Base-by-base conservation (phyloP, 2,113 vertebrate genomes). In the Nycticryphes semicollaris region DNA sequence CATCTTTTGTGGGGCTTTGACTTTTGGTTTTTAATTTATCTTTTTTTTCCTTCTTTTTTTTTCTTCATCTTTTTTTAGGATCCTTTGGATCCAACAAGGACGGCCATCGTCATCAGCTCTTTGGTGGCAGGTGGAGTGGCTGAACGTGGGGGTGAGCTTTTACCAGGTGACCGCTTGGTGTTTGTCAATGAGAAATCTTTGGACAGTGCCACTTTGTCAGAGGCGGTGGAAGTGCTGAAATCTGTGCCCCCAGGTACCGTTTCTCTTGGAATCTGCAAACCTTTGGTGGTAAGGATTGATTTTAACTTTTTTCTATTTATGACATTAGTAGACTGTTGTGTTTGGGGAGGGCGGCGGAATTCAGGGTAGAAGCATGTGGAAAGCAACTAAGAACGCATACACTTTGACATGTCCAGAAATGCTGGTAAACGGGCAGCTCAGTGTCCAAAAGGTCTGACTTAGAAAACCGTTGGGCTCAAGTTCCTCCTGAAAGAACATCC, bases 21-120 rank as follows among this genome's bases (percentile, higher is more conserved):
- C 21, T 9, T 14, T 6, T 53, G 25, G 57, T n/a, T 12, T 9
- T 10, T 14, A 10, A 50, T 51, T 16, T 9, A 47, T 28, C 14
- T 20, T 50, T 12, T 50, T 50, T 18, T 1, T 2, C 1, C 10
- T 24, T 17, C 53, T 37, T 35, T 10, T 2, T 22, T 53, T n/a
- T 19, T 9, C 7, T 13, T 27, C 33, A 31, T 12, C 14, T 41
- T 24, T 25, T 28, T 28, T 72, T 96, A 99, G 99, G 99, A 99
- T 94, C 99, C 99, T 15, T 75, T 99, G 87, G 99, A 99, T 74
- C 95, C 98, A 3, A 92, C 98, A 14, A 97, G 98, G 53, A 99
- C 99, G 45, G 99, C 99, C 96, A 99, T 99, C 82, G 99, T 99
- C 93, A 98, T 99, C 87, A 99, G 99, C 20, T 99, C 99, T 12